phyloP scores from a whole-genome alignment of 1,140 invertebrate genomes.

The Triops longicaudatus region DNA sequence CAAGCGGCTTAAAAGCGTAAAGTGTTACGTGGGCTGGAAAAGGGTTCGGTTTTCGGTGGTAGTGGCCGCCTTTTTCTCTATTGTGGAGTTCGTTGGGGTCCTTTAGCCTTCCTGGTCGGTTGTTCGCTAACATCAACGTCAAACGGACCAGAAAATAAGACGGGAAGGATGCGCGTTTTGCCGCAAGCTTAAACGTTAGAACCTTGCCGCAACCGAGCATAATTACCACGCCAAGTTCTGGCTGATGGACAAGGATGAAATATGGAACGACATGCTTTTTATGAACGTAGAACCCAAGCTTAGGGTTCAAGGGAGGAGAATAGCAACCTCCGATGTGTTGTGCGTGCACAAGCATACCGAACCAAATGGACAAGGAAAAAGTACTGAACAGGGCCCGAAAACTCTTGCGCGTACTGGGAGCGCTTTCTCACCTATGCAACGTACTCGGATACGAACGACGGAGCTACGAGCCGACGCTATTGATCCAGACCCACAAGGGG shows the following conservation, averaged over 20 bases:
- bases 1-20: too few relatives aligned
- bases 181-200: neutral
- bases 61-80: neutral
- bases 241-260: slow-evolving; percentile 1
- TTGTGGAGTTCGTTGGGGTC: too few relatives aligned
- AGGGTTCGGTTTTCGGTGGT: neutral
- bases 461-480: neutral
- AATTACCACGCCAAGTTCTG: slow-evolving; percentile 8
- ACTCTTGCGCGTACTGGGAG: too few relatives aligned
- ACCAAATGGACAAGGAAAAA: neutral
- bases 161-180: neutral
- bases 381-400: too few relatives aligned
- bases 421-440: too few relatives aligned
- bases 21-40: neutral
- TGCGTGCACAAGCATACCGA: neutral
- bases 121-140: neutral
- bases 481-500: neutral
- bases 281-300: neutral
- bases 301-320: neutral
- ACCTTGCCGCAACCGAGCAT: neutral
- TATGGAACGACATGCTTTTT: slow-evolving; percentile 12
- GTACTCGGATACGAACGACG: too few relatives aligned
- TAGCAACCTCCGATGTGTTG: too few relatives aligned
- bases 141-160: slow-evolving; percentile 5
- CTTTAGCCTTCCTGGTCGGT: neutral